Evolutionary conservation across 2,797 vertebrate species (phyloP), one percentile per base, ranked within the genome.

Genomic region (Pseudochaenichthys georgianus): DNA sequence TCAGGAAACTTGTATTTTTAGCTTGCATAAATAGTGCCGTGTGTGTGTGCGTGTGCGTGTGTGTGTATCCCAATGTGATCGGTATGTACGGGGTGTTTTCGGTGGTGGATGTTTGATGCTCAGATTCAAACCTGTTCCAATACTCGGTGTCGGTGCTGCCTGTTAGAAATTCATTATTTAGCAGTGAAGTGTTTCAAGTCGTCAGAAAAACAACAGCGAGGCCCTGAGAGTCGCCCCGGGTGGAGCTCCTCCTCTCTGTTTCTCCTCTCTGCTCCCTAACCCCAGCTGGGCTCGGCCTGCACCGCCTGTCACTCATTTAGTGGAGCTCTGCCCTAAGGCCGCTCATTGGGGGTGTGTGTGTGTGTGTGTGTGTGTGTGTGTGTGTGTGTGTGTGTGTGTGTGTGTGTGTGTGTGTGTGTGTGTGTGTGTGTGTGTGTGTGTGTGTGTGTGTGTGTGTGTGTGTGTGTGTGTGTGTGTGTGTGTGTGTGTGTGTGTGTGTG

Each of bases 131-230:
- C 91, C 88, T 90, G 90, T 89, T 90, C 86, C 89, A 90, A 86
- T 71, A 81, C 80, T 77, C 82, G 70, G 87, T 73, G 83, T 83
- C 73, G 74, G 79, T 82, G 78, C 82, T 87, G 87, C 87, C 89
- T 89, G 86, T 92, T 88, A 91, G 90, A 93, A 93, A 94, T 94
- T 93, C 93, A 95, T 95, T 95, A 95, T 95, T 95, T 95, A 95
- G 94, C 93, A 95, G 92, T 86, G 89, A 93, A 94, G 94, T 95
- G 94, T 95, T 95, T 95, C 94, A 95, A 95, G 93, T 94, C 87
- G 75, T 90, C 91, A 94, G 91, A n/a, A 94, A 95, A 94, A 94
- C 93, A 95, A 93, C 93, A 95, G 93, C 84, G 70, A 90, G 83
- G 92, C 93, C 94, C 74, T 80, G 89, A 94, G 95, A 93, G 89